Evolutionary conservation across 2,113 vertebrate species (phyloP), one percentile per base, ranked within the genome.

Genomic region (Mystacornis crossleyi): DNA sequence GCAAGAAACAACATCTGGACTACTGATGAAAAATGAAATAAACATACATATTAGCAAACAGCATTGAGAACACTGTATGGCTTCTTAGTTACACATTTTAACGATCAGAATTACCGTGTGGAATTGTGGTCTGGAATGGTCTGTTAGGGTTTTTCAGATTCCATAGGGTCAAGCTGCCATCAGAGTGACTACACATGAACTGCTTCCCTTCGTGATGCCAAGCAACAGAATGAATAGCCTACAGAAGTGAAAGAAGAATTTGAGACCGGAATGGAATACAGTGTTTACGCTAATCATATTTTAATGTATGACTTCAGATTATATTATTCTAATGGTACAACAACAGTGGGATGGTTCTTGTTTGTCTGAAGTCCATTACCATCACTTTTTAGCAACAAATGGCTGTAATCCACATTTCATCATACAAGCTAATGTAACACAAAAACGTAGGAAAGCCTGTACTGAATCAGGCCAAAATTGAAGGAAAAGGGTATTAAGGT

Each of bases 101-200:
- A 94, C 26, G 45, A 64, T 54, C 34, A 72, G 65, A 93, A 98
- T 99, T 98, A 99, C 99, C 99, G 28, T 99, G 99, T 94, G 99
- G 99, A 95, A 99, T 98, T 93, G 99, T 99, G 97, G 99, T 98
- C 98, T 99, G 99, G 98, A 99, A 98, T 69, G 99, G 99, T 91
- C 99, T 99, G 96, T 98, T 98, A 90, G 99, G 99, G 96, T 98
- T 99, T 97, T 99, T 99, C 95, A 99, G 97, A 96, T 99, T 99
- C 99, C 99, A 99, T 61, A 99, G 95, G 26, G 99, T 99, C 96
- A 99, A 98, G 96, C 99, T 99, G 93, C 99, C 99, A 84, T 99
- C 99, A 43, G 99, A 99, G 97, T 99, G 99, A 96, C 99, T 99
- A 97, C 99, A 99, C 99, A 99, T 99, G 97, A 99, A 99, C 95